A percentile compares a stretch with the other conserved stretches of the same genome.
These are phyloP conservation scores for Cosmia trapezina DNA, from an alignment of 2,888 invertebrate genomes.

Conservation along the genomic window DNA sequence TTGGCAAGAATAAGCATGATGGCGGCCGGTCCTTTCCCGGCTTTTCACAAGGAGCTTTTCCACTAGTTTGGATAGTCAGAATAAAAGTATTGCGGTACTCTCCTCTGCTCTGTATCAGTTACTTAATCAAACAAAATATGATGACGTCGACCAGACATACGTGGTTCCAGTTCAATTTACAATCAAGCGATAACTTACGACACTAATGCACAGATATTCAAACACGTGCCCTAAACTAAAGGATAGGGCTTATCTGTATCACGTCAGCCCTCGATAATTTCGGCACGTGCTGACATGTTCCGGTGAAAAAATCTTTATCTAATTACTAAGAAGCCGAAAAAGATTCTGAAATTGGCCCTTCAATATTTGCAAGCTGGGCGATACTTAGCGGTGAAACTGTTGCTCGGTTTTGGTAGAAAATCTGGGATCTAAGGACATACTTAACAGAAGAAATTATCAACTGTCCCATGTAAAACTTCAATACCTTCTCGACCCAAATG, in stretches of 20 bases:
- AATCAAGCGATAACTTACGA: slow-evolving; percentile 47
- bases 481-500: too few species aligned
- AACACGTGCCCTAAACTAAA: slow-evolving; percentile 41
- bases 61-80: too few species aligned
- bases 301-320: slow-evolving; percentile 32
- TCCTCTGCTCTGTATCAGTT: too few species aligned
- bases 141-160: slow-evolving; percentile 28
- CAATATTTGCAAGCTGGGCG: too few species aligned
- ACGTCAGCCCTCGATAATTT: slow-evolving; percentile 18
- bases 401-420: neutral
- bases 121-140: slow-evolving; percentile 8
- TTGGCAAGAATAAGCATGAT: too few species aligned
- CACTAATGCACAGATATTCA: slow-evolving; percentile 25
- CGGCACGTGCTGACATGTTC: slow-evolving; percentile 44
- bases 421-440: neutral
- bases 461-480: too few species aligned
- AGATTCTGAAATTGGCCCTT: slow-evolving; percentile 1
- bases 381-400: too few species aligned
- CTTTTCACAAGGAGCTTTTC: too few species aligned
- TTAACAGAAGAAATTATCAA: too few species aligned
- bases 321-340: slow-evolving; percentile 31
- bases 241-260: slow-evolving; percentile 46
- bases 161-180: slow-evolving; percentile 27
- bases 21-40: too few species aligned
- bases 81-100: too few species aligned